Evolutionary conservation across 2,113 vertebrate genomes (phyloP), one percentile per base, ranked within the genome.

Genomic region (Oxygymnocypris stewartii): DNA sequence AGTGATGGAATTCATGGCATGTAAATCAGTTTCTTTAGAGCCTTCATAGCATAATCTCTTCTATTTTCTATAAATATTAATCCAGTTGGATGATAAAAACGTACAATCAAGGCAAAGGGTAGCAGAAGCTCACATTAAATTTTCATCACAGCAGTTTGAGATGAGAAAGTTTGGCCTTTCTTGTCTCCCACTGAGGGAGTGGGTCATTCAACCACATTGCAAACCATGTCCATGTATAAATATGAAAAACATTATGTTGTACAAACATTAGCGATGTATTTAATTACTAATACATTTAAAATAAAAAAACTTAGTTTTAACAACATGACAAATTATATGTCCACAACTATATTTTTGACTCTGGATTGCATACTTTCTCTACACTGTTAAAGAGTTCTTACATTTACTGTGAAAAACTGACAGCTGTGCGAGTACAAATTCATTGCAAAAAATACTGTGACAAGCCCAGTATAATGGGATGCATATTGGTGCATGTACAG

Each of bases 81-180:
- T 83, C 28, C 73, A 42, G 12, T 44, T n/a, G 44, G 20, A 67
- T 12, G 1, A 59, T 18, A 81, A 47, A 61, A 57, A 77, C 5
- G 35, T 51, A 73, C 35, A 88, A 75, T 86, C 73, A 87, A 86
- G 79, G 65, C 79, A 87, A 67, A 23, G 67, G 44, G 51, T 49
- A 84, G 74, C 75, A 88, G 71, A 86, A 67, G 79, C 7, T 13
- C 65, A 49, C 75, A 85, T 88, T 40, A 84, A 84, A 87, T 75
- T 85, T 88, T 90, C 74, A 89, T 85, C 79, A 85, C 67, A 89
- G 82, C 59, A 81, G 31, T 85, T 69, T 76, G 79, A 85, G 85
- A 90, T 44, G 75, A 69, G 78, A 87, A 84, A 23, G 47, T 5
- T 82, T 42, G 76, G 87, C 59, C 65, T 86, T 83, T 77, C 86